These are phyloP conservation scores for Itoplectis maculator DNA, from an alignment of 2,888 invertebrate species.

Conservation along the genomic window DNA sequence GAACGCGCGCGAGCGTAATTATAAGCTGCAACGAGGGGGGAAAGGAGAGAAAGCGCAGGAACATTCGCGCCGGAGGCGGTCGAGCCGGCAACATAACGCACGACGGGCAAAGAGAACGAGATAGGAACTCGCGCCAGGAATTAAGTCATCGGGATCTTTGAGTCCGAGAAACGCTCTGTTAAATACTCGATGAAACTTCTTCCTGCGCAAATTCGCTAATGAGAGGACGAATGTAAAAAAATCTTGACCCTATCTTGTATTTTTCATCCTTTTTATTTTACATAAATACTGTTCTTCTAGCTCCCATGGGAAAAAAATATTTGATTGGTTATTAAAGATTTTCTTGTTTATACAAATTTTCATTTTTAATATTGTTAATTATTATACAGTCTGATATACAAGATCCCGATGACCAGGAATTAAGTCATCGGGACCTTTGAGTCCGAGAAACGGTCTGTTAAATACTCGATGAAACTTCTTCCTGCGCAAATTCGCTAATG, in stretches of 20 bases:
- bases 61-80: slow-evolving; percentile 33
- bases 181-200: neutral
- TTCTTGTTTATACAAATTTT: neutral
- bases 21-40: slow-evolving; percentile 34
- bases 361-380: neutral
- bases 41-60: slow-evolving; percentile 38
- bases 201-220: slow-evolving; percentile 18
- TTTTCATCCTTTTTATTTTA: neutral
- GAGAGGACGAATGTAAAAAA: slow-evolving; percentile 5
- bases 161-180: slow-evolving; percentile 7
- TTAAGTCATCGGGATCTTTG: slow-evolving; percentile 48
- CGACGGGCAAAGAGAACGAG: slow-evolving; percentile 39
- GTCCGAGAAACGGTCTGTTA: slow-evolving; percentile 5
- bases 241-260: neutral
- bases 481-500: slow-evolving; percentile 16
- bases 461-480: neutral
- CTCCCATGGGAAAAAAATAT: too few species aligned
- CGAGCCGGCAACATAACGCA: slow-evolving; percentile 11
- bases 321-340: too few species aligned
- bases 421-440: slow-evolving; percentile 46
- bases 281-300: neutral
- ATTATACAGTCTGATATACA: neutral
- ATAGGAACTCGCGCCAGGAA: slow-evolving; percentile 25
- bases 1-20: slow-evolving; percentile 48
- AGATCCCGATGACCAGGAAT: too few species aligned